These are phyloP conservation scores for Anas bernieri DNA, from an alignment of 2,797 vertebrate species.

Conservation along the genomic window DNA sequence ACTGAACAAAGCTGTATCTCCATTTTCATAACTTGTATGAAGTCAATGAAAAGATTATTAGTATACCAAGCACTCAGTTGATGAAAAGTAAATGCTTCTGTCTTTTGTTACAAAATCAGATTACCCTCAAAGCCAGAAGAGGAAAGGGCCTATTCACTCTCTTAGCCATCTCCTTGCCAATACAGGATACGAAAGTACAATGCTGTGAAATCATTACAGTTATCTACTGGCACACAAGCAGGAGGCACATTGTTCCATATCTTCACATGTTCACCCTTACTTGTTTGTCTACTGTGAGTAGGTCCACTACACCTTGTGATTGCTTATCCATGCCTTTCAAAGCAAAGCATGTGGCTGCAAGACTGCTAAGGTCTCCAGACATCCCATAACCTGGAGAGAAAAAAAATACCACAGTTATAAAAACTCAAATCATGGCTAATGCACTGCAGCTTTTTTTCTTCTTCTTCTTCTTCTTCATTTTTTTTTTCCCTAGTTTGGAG, in stretches of 20 bases:
- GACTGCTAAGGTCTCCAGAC: slow-evolving; percentile 84
- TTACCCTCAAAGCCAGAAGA: not conserved
- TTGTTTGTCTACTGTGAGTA: slow-evolving; percentile 83
- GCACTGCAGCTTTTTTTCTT: not conserved
- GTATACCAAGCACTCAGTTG: not conserved
- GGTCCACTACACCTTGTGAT: slow-evolving; percentile 81
- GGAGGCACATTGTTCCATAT: not conserved
- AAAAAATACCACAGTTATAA: not conserved
- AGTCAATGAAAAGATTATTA: not conserved
- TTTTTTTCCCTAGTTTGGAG: not conserved
- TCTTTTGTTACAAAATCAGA: not conserved
- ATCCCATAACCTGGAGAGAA: slow-evolving; percentile 85
- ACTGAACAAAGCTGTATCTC: not conserved
- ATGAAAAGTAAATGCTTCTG: not conserved
- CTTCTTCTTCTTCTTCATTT: too few relatives aligned
- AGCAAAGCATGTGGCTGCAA: slow-evolving; percentile 79
- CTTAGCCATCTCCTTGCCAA: not conserved
- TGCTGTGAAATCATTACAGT: not conserved
- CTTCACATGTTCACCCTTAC: slow-evolving; percentile 61
- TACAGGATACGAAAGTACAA: not conserved
- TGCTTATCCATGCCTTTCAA: slow-evolving; percentile 76
- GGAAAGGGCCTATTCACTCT: not conserved
- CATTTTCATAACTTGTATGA: not conserved
- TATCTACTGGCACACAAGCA: not conserved
- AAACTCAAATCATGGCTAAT: not conserved